These are phyloP conservation scores for Allenopithecus nigroviridis DNA, from an alignment of 2,797 vertebrate genomes.

Conservation along the genomic window DNA sequence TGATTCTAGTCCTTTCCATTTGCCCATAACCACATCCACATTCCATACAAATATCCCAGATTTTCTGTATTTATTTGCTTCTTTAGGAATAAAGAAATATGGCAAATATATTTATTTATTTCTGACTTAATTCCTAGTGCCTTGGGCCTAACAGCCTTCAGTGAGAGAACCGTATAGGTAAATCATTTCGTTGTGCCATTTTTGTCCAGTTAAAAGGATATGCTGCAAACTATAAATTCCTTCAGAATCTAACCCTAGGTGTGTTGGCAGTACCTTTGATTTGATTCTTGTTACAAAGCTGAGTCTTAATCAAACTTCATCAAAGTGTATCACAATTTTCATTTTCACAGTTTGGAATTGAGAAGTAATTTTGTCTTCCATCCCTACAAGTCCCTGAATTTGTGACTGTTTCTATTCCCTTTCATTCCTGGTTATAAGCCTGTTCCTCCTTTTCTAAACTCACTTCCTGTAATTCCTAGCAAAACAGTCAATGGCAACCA, in stretches of 20 bases:
- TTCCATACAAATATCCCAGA: not conserved
- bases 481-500: not conserved
- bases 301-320: not conserved
- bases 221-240: not conserved
- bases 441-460: not conserved
- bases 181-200: not conserved
- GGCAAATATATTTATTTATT: not conserved
- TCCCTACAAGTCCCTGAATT: not conserved
- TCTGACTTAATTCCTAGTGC: not conserved
- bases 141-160: not conserved
- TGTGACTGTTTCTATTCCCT: not conserved
- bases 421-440: not conserved
- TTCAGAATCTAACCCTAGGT: not conserved
- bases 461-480: not conserved
- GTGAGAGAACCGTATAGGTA: not conserved
- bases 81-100: not conserved
- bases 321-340: not conserved
- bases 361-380: not conserved
- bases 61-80: constrained; percentile 13
- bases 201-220: not conserved
- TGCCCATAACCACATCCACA: not conserved
- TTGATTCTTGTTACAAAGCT: constrained; percentile 26
- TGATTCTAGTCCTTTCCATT: not conserved
- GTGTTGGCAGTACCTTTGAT: not conserved
- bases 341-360: not conserved